Conservation (phyloP, 2,113 vertebrate genomes). For the Podilymbus podiceps region DNA sequence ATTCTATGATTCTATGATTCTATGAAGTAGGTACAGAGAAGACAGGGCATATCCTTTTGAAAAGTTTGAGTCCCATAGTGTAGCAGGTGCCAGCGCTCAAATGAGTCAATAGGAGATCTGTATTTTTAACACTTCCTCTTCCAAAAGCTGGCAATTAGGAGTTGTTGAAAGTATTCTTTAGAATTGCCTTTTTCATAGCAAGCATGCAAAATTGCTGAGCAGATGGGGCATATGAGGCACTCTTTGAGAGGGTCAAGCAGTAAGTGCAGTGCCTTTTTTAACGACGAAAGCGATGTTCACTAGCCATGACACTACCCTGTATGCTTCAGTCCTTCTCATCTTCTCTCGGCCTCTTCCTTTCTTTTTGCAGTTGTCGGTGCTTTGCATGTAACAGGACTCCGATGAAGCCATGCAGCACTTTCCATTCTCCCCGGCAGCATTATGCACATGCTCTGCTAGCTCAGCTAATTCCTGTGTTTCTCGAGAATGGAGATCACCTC, state of each 20-base stretch:
- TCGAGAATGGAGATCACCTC: constrained; percentile 35
- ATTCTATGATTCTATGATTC: no score
- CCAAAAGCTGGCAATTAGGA: background rate
- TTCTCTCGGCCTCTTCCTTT: background rate
- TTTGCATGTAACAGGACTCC: background rate
- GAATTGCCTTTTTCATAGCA: background rate
- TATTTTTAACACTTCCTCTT: background rate
- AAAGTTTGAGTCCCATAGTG: background rate
- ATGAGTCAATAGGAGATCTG: background rate
- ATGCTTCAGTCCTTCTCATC: background rate
- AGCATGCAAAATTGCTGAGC: background rate
- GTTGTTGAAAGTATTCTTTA: background rate
- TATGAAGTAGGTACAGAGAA: background rate
- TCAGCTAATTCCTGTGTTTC: constrained; percentile 32
- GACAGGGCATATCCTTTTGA: background rate
- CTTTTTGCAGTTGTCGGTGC: background rate
- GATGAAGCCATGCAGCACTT: background rate
- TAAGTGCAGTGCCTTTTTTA: background rate
- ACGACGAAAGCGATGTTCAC: background rate
- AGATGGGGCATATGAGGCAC: background rate
- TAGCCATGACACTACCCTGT: fast-evolving
- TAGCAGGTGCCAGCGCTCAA: background rate
- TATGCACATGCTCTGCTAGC: background rate
- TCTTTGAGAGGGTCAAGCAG: background rate
- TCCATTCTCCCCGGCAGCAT: background rate